A percentile compares a stretch with the other conserved stretches of the same genome.
These are phyloP conservation scores for Chymomyza fuscimana DNA, from an alignment of 2,888 invertebrate species.

Conservation along the genomic window DNA sequence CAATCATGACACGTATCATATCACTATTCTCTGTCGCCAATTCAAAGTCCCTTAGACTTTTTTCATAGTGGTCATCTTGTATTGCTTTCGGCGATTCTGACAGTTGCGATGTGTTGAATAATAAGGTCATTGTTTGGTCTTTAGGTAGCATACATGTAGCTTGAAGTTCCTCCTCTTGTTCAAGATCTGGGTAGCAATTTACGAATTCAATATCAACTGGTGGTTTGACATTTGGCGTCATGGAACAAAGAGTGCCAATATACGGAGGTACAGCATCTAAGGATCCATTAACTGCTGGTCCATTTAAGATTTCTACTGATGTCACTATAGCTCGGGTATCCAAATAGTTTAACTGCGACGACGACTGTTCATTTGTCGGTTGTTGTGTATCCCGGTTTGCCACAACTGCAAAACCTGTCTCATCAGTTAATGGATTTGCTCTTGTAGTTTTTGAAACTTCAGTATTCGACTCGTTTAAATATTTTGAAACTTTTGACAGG, in stretches of 20 bases:
- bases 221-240: neutral
- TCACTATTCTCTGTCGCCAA: conserved; percentile 35
- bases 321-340: conserved; percentile 33
- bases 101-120: no score
- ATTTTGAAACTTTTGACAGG: neutral
- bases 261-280: neutral
- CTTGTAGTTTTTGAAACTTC: neutral
- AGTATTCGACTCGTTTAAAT: neutral
- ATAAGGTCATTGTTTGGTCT: neutral
- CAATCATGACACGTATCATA: conserved; percentile 45
- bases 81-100: neutral
- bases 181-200: neutral
- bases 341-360: neutral
- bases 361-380: neutral
- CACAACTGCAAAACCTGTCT: neutral
- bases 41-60: conserved; percentile 23
- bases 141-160: neutral
- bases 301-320: conserved; percentile 14
- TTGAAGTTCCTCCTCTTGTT: neutral
- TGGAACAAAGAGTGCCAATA: neutral
- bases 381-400: neutral
- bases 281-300: neutral
- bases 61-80: conserved; percentile 11
- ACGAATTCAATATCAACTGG: neutral
- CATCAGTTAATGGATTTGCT: neutral